A percentile compares a stretch with the other conserved stretches of the same genome.
These are phyloP conservation scores for Tenthredo mesomela DNA, from an alignment of 2,888 invertebrate genomes.

Conservation along the genomic window DNA sequence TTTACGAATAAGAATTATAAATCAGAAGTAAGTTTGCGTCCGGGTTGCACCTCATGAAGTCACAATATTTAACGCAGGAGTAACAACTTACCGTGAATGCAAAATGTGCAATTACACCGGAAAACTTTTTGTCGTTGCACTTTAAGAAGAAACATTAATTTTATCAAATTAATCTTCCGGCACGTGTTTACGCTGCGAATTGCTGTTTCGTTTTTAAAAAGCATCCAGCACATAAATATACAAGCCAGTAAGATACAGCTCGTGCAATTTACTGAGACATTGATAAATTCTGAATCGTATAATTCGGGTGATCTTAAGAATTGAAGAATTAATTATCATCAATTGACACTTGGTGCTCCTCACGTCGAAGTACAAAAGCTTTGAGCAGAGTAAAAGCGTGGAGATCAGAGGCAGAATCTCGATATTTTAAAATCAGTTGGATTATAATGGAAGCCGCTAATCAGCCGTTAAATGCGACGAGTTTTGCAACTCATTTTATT, in stretches of 20 bases:
- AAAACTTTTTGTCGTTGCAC: constrained; percentile 63
- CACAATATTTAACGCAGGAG: constrained; percentile 44
- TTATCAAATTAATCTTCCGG: constrained; percentile 66
- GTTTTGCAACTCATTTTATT: constrained; percentile 68
- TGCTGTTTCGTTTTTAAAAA: constrained; percentile 60
- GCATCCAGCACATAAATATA: background rate
- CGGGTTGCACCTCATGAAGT: constrained; percentile 39
- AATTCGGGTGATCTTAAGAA: background rate
- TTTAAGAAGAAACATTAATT: constrained; percentile 71
- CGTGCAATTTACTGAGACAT: background rate
- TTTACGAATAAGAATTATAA: constrained; percentile 34
- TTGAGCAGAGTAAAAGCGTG: background rate
- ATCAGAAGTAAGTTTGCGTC: constrained; percentile 30
- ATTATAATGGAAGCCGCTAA: constrained; percentile 47
- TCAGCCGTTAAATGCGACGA: constrained; percentile 30
- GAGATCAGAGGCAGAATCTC: constrained; percentile 53
- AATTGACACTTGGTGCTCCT: background rate
- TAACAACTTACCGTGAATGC: constrained; percentile 47
- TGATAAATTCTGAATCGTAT: background rate
- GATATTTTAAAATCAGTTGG: constrained; percentile 46
- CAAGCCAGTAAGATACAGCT: background rate
- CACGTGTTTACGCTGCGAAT: constrained; percentile 69
- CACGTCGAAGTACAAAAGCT: background rate
- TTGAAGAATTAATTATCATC: background rate
- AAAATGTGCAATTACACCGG: constrained; percentile 66